Percentiles rank a stretch among this genome's conserved stretches.
Evolutionary conservation across 2,888 invertebrate species (phyloP).

Genomic region (Latheticus oryzae): DNA sequence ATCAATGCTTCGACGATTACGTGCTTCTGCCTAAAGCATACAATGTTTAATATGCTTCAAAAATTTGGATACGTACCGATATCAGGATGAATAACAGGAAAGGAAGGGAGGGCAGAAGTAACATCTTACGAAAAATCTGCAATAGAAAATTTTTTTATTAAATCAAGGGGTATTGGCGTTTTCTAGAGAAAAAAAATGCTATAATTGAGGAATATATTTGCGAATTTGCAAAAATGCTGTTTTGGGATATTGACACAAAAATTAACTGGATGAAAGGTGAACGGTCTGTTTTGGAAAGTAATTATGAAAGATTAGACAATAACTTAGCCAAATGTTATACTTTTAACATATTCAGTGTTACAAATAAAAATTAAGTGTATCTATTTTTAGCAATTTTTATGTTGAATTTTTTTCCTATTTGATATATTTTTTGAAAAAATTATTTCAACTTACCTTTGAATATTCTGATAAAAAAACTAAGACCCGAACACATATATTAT

Average conservation of each 20-base stretch:
- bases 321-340: no score
- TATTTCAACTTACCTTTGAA: conserved; percentile 19
- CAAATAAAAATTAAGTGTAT: no score
- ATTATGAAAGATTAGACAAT: conserved; percentile 57
- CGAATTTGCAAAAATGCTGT: no score
- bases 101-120: conserved; percentile 22
- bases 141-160: conserved; percentile 10
- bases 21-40: conserved; percentile 43
- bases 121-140: conserved; percentile 26
- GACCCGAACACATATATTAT: conserved; percentile 27
- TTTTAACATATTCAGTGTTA: no score
- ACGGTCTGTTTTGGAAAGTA: conserved; percentile 72
- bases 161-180: not conserved
- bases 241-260: conserved; percentile 68
- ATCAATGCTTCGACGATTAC: conserved; percentile 72
- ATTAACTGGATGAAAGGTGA: conserved; percentile 60
- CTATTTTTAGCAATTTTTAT: no score
- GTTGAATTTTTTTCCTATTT: no score
- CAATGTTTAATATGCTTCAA: not conserved
- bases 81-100: conserved; percentile 15
- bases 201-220: no score
- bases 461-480: conserved; percentile 12
- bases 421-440: no score
- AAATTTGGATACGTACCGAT: conserved; percentile 33
- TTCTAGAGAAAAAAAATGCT: no score